Base-by-base conservation (phyloP, 2,113 vertebrate genomes). In the Oncorhynchus kisutch region DNA sequence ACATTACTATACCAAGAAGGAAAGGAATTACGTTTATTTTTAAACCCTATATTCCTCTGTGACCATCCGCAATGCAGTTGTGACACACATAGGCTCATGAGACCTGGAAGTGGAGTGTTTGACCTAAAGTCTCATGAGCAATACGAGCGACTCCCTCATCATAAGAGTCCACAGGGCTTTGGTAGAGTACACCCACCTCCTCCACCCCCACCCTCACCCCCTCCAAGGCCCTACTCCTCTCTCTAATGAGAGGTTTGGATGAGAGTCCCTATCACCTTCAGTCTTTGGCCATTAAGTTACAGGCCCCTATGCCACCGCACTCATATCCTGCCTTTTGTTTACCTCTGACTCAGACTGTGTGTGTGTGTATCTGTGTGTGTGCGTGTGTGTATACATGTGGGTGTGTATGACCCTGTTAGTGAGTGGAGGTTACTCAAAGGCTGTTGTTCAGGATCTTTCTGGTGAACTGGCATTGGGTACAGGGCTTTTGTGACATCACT, bases 231-330 rank as follows among this genome's bases (percentile, higher is more conserved):
- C 71, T 54, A 76, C 74, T 68, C 20, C 54, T 24, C 57, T 29
- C 24, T 80, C n/a, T 62, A 77, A 69, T 81, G 45, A 81, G 71
- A 65, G 64, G 71, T 78, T 75, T 20, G n/a, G 24, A 49, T 66
- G 57, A 62, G 34, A 78, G 78, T 85, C 81, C 78, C 73, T 89
- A 16, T 88, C 87, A 90, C 86, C 87, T 87, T 87, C 82, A 82
- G 68, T 81, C 79, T 78, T 72, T 71, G 69, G 5, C 66, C 67
- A 13, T 66, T 54, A 65, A 18, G 29, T 29, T 45, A 18, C 29
- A 71, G n/a, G n/a, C 59, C 59, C 5, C 59, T 5, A 22, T 2
- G 29, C 67, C 14, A n/a, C 12, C 16, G 60, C 4, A 59, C 64
- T 77, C 65, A 8, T 24, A 22, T 78, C 74, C 69, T 83, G n/a